Evolutionary conservation across 23 tunicate species (phyloP).

Genomic region (Aplidium turbinatum): DNA sequence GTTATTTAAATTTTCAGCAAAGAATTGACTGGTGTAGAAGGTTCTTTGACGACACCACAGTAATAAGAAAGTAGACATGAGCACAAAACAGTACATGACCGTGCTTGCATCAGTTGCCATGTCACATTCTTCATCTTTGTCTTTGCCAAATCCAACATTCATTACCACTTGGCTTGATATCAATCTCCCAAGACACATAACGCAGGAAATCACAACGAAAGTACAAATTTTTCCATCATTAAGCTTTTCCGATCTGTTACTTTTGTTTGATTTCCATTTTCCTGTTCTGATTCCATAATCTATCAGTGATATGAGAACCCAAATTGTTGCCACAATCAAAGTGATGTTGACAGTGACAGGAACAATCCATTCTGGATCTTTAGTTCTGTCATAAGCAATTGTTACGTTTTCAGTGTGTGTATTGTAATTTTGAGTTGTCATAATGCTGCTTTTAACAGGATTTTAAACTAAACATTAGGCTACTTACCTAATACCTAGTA

Average conservation of each 20-base stretch:
- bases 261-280: conserved; percentile 34
- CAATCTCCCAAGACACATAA: conserved; percentile 22
- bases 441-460: too few species aligned
- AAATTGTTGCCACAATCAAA: conserved; percentile 16
- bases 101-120: conserved; percentile 28
- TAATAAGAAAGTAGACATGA: conserved; percentile 33
- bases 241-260: neutral
- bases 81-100: conserved; percentile 30
- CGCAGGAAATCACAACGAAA: conserved; percentile 38
- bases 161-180: conserved; percentile 16
- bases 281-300: conserved; percentile 40
- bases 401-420: too few species aligned
- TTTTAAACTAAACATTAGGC: too few species aligned
- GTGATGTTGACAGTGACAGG: conserved; percentile 20
- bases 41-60: conserved; percentile 66
- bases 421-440: too few species aligned
- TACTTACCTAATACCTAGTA: too few species aligned
- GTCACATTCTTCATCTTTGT: conserved; percentile 34
- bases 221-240: conserved; percentile 35
- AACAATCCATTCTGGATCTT: conserved; percentile 44
- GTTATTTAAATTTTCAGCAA: conserved; percentile 26
- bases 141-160: conserved; percentile 18
- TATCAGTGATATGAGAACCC: conserved; percentile 31
- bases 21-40: conserved; percentile 44
- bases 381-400: too few species aligned